Evolutionary conservation across 2,888 invertebrate species (phyloP), one percentile per base, ranked within the genome.

Genomic region (Ophraella communa): DNA sequence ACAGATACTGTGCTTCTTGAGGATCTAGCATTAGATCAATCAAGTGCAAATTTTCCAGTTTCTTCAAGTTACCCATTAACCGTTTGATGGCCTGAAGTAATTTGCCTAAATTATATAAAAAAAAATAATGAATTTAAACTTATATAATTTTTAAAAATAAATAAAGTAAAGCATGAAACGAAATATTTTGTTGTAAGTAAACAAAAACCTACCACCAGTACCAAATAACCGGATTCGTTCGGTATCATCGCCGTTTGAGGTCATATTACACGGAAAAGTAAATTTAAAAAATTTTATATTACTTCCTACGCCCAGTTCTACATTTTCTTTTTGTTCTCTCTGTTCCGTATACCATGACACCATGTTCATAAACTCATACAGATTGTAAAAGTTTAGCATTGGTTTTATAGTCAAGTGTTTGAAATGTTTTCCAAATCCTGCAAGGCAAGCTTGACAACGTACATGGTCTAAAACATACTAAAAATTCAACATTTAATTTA

Each of bases 351-450:
- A 92, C 85, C 90, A 90, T 0, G 90, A 87, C n/a, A 93, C 79
- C 84, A 93, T 88, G 62, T 91, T 89, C 87, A 94, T 91, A 76
- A 94, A 94, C 78, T 93, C 93, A 78, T 90, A 93, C 44, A 94
- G 85, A 79, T 93, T 93, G 79, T 91, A 90, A 74, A 93, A 91
- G 78, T 93, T 92, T 64, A 87, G 83, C 84, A 89, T 89, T 0
- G 93, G 93, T 30, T 88, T 86, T 70, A 94, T 88, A 14, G 89
- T 85, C 27, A 94, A 81, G 8, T 85, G 85, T 63, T 88, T 85
- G 73, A 93, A 86, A 74, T 88, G 84, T 53, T 82, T 83, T 0
- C 93, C 93, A 21, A 93, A 86, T 68, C 86, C 85, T 45, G 87
- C 85, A 39, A 93, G 82, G 72, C 92, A 93, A 66, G 87, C 83